Conservation (phyloP, 92 coral and sea anemone genomes). For the Paragorgia papillata region DNA sequence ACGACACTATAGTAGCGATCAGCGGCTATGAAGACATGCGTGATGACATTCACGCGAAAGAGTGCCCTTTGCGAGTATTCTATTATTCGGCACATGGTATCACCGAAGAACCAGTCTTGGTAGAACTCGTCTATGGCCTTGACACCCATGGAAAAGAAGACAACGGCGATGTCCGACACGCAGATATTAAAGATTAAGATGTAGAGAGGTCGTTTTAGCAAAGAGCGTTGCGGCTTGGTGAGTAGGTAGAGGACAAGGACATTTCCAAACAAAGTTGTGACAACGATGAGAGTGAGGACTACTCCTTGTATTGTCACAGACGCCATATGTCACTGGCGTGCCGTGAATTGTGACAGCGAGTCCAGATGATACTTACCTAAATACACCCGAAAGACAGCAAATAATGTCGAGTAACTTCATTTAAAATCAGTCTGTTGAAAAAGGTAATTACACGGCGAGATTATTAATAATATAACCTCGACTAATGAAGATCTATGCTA, state of each 20-base stretch:
- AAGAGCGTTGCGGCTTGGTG: slow-evolving; percentile 4
- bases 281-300: not conserved
- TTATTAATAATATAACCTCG: too few relatives aligned
- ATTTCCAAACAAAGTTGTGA: slow-evolving; percentile 31
- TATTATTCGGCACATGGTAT: slow-evolving; percentile 6
- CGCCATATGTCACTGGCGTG: not conserved
- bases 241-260: slow-evolving; percentile 9
- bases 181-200: slow-evolving; percentile 34
- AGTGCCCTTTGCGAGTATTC: slow-evolving; percentile 30
- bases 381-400: not conserved
- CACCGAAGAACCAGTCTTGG: slow-evolving; percentile 27
- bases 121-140: slow-evolving; percentile 12
- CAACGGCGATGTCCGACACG: slow-evolving; percentile 37
- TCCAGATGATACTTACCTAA: not conserved
- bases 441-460: too few relatives aligned
- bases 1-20: slow-evolving; percentile 92
- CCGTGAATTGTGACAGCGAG: not conserved
- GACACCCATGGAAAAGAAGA: slow-evolving; percentile 9
- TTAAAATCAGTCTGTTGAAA: too few relatives aligned
- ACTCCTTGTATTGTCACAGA: slow-evolving; percentile 1
- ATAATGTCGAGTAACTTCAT: too few relatives aligned
- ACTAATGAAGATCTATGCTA: too few relatives aligned
- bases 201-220: slow-evolving; percentile 33
- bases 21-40: slow-evolving; percentile 28
- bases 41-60: slow-evolving; percentile 38